Conservation (phyloP, 2,888 invertebrate species). For the Hipparchia sbordonii region DNA sequence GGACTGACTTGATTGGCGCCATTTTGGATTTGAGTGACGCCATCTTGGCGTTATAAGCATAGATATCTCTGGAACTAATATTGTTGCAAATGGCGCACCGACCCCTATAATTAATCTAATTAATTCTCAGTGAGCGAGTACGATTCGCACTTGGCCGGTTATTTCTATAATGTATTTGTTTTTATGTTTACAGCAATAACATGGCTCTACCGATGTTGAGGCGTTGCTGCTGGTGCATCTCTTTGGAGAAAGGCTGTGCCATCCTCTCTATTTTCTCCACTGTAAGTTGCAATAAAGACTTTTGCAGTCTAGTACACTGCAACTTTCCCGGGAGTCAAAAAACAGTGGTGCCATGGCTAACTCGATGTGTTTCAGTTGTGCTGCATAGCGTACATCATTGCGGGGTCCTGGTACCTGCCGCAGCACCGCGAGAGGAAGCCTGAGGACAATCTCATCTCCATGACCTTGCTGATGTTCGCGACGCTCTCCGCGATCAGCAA, state of each 20-base stretch:
- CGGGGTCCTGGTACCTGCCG: constrained; percentile 65
- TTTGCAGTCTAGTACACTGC: no score
- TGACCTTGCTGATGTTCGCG: constrained; percentile 75
- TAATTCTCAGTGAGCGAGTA: no score
- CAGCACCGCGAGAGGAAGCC: constrained; percentile 55
- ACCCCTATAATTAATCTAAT: no score
- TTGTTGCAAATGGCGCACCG: no score
- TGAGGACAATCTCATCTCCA: constrained; percentile 74
- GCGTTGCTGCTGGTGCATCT: constrained; percentile 62
- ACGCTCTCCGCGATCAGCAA: constrained; percentile 67
- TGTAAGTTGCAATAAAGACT: constrained; percentile 51
- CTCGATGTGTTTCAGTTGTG: constrained; percentile 53
- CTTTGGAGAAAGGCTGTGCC: constrained; percentile 63
- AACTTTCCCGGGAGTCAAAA: no score
- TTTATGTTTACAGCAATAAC: constrained; percentile 50
- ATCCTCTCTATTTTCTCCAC: constrained; percentile 62
- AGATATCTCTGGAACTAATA: no score
- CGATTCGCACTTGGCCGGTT: not conserved
- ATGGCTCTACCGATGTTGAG: constrained; percentile 68
- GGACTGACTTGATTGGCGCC: no score
- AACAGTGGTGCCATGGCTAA: no score
- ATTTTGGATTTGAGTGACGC: no score
- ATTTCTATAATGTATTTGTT: not conserved
- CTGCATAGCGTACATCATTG: constrained; percentile 62
- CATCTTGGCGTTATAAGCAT: no score